phyloP scores from a whole-genome alignment of 2,113 vertebrate species.

The Numenius arquata region DNA sequence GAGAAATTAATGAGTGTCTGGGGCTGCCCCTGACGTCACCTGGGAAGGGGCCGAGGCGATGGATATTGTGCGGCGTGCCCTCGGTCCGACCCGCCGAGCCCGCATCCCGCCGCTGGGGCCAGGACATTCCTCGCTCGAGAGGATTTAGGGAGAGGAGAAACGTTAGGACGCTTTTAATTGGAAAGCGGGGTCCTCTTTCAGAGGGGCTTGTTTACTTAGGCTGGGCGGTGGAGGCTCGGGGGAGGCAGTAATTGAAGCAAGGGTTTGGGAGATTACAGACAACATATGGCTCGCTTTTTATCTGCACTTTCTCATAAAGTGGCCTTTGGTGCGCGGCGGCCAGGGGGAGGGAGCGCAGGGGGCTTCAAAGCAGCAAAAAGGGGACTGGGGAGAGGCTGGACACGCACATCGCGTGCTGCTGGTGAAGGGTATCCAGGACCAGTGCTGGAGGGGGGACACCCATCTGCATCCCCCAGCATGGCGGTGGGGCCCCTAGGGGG shows the following conservation, averaged over 20 bases:
- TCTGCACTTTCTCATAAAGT: constrained; percentile 82
- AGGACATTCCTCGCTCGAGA: constrained; percentile 66
- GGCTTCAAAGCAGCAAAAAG: background rate
- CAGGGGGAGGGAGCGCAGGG: background rate
- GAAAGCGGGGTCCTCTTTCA: constrained; percentile 79
- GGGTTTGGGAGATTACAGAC: constrained; percentile 81
- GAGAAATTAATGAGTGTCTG: constrained; percentile 80
- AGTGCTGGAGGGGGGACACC: background rate
- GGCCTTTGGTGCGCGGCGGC: constrained; percentile 35
- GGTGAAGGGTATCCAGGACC: background rate
- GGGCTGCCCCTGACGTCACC: constrained; percentile 75
- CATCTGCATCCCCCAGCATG: accelerated
- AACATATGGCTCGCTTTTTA: constrained; percentile 82
- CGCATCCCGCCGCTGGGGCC: constrained; percentile 3
- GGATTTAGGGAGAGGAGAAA: constrained; percentile 77
- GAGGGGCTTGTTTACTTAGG: constrained; percentile 81
- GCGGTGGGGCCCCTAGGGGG: accelerated
- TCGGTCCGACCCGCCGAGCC: constrained; percentile 56
- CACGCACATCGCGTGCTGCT: background rate
- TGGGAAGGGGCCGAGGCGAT: constrained; percentile 61
- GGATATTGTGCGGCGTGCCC: constrained; percentile 65
- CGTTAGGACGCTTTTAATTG: constrained; percentile 84
- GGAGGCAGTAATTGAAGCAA: constrained; percentile 81
- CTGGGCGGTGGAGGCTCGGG: constrained; percentile 62
- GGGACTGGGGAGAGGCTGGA: background rate